Evolutionary conservation across 2,113 vertebrate genomes (phyloP), one percentile per base, ranked within the genome.

Genomic region (Odontesthes bonariensis): DNA sequence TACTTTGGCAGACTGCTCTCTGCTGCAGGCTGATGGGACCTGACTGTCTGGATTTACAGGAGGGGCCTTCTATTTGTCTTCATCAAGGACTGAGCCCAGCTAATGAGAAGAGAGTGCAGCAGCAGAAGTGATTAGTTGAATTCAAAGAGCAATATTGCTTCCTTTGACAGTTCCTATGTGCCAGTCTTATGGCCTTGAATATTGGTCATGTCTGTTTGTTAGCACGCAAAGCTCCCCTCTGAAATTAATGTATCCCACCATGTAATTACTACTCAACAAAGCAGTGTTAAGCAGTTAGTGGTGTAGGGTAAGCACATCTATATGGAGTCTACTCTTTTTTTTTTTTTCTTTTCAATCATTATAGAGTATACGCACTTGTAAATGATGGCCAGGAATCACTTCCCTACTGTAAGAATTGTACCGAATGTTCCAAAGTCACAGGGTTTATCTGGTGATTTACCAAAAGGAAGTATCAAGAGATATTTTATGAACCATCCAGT

Each of bases 21-120:
- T 60, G 69, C 79, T 83, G 79, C 78, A 46, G 81, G 82, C 86
- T 81, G 85, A 88, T 75, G 84, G 83, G 75, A 86, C 79, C 77
- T 58, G 73, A 80, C 82, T 84, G 83, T 78, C 82, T 86, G 75
- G 68, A 69, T 90, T 86, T 84, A 83, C 69, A 63, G 68, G 52
- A 54, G 70, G 27, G 80, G 65, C 65, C 51, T 66, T 85, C 75
- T 77, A 82, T 90, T 90, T 82, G 80, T 91, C 84, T 89, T 86
- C 86, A 87, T 86, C 84, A 79, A 66, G 47, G 65, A 40, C 86
- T 70, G 65, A 86, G 78, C 67, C 38, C 52, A 67, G 57, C 73
- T 83, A 85, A 89, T 84, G 74, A 84, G 81, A 77, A 72, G 66
- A 74, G 70, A 84, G 40, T 69, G 85, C 81, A 44, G 69, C 69